Conservation (phyloP, 2,797 vertebrate species). For the Poecile montanus region DNA sequence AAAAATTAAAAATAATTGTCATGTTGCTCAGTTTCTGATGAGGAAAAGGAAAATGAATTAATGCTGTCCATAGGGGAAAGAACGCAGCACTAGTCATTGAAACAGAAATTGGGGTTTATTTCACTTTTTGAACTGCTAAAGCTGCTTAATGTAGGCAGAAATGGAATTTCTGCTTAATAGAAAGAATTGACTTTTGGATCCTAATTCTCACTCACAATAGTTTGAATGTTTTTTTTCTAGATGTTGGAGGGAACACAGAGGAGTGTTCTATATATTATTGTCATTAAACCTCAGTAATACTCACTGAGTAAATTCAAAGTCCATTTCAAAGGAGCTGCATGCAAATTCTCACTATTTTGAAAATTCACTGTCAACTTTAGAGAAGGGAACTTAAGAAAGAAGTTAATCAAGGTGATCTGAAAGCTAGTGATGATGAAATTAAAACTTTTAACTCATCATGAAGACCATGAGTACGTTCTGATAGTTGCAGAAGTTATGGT, state of each 20-base stretch:
- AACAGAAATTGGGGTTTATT: neutral
- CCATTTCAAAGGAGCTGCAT: neutral
- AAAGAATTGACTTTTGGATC: neutral
- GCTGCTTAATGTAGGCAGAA: neutral
- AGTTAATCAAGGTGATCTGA: conserved; percentile 19
- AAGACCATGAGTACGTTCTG: neutral
- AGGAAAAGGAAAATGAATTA: neutral
- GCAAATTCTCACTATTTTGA: neutral
- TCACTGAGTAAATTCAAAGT: neutral
- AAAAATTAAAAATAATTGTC: neutral
- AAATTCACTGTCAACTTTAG: neutral
- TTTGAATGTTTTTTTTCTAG: neutral
- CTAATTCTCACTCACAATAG: neutral
- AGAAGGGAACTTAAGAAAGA: neutral
- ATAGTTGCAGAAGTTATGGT: neutral
- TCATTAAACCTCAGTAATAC: neutral
- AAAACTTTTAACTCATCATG: neutral
- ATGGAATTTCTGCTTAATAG: neutral
- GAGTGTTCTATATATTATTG: neutral
- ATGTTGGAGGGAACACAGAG: neutral
- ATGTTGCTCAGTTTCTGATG: neutral
- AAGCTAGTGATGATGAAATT: conserved; percentile 34
- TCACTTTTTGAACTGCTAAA: neutral
- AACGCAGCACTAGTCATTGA: neutral
- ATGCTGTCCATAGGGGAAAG: neutral